A percentile compares a stretch with the other conserved stretches of the same genome.
Evolutionary conservation across 1,140 invertebrate species (phyloP).

Genomic region (Frieseomelitta varia): DNA sequence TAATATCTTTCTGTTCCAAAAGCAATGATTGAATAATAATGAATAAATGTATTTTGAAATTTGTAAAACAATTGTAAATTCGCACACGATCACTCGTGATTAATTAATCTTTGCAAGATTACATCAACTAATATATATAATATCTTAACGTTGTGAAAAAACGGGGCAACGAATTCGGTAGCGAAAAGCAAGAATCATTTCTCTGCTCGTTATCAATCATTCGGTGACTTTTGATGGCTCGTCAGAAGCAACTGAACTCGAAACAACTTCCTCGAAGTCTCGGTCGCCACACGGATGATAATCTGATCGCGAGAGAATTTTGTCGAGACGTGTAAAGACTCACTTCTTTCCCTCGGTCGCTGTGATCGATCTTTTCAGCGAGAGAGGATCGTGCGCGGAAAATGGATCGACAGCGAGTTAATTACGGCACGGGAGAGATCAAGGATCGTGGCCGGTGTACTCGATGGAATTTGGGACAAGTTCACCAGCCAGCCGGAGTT

Average conservation of each 20-base stretch:
- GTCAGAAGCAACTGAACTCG: neutral
- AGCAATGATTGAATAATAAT: too few species aligned
- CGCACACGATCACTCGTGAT: too few species aligned
- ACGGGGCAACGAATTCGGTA: too few species aligned
- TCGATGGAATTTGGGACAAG: conserved; percentile 57
- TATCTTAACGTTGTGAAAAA: too few species aligned
- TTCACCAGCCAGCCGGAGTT: conserved; percentile 34
- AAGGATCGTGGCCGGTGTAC: conserved; percentile 44
- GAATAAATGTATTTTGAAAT: too few species aligned
- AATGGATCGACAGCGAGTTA: conserved; percentile 36
- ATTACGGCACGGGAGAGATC: conserved; percentile 33
- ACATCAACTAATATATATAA: too few species aligned
- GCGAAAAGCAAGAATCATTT: too few species aligned
- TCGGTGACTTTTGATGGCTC: neutral
- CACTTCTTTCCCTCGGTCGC: neutral
- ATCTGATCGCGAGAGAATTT: neutral
- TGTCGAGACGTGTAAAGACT: conserved; percentile 16
- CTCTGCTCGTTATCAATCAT: neutral
- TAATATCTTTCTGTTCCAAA: too few species aligned
- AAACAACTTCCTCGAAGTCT: neutral
- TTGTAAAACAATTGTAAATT: too few species aligned
- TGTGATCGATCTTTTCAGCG: conserved; percentile 22
- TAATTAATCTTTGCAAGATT: too few species aligned
- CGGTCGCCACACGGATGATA: too few species aligned
- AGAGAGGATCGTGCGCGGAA: conserved; percentile 40